A percentile compares a stretch with the other conserved stretches of the same genome.
Conservation (phyloP, 2,113 vertebrate species). For the Aldabrachelys gigantea region DNA sequence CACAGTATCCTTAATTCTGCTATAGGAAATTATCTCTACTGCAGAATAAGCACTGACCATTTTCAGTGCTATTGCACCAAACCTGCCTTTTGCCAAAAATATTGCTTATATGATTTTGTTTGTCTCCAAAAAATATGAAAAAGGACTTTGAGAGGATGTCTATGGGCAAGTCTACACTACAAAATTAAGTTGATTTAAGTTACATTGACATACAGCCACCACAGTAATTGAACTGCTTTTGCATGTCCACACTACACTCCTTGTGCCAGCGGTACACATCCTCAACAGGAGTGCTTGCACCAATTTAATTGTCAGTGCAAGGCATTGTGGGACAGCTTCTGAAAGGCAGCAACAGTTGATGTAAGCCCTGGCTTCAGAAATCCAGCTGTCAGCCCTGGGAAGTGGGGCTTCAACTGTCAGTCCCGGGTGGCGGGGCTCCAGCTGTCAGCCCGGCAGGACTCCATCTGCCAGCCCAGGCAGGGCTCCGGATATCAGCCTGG, state of each 20-base stretch:
- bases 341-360: not conserved
- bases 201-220: not conserved
- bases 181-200: not conserved
- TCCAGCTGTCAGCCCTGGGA: not conserved
- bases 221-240: not conserved
- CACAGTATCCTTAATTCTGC: not conserved
- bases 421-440: too few relatives aligned
- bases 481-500: not conserved
- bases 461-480: not conserved
- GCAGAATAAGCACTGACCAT: not conserved
- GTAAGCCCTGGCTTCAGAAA: not conserved
- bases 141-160: conserved; percentile 21
- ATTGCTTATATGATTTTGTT: not conserved
- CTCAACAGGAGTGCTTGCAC: not conserved
- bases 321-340: not conserved
- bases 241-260: not conserved
- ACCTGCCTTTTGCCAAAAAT: not conserved
- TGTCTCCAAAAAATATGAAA: not conserved
- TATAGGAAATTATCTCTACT: not conserved
- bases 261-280: not conserved
- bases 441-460: not conserved
- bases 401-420: not conserved
- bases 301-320: not conserved
- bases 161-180: not conserved
- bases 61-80: not conserved